phyloP scores from a whole-genome alignment of 2,113 vertebrate genomes.

The Sorex araneus region DNA sequence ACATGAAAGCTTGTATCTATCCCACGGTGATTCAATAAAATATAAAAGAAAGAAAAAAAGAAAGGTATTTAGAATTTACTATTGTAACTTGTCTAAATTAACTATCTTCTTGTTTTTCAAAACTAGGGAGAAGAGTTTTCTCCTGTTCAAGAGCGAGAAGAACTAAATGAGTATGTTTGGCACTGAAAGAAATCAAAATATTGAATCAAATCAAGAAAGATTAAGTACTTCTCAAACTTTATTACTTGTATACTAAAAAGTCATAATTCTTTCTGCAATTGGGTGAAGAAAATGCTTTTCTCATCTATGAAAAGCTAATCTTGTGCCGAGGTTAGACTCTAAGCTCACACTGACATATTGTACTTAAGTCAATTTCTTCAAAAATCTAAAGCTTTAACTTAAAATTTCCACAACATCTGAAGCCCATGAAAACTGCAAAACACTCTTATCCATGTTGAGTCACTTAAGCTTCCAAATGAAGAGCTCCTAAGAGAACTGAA shows the following conservation, averaged over 20 bases:
- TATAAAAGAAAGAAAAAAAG: too few relatives aligned
- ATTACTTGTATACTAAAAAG: conserved; percentile 59
- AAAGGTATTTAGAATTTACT: conserved; percentile 54
- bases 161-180: conserved; percentile 68
- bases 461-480: conserved; percentile 11
- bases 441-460: background rate
- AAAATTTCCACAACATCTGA: conserved; percentile 10
- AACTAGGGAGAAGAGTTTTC: conserved; percentile 57
- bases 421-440: background rate
- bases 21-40: too few relatives aligned
- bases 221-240: conserved; percentile 35
- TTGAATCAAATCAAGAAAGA: conserved; percentile 69
- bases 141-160: conserved; percentile 49
- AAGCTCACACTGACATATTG: background rate
- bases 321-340: conserved; percentile 26
- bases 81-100: background rate
- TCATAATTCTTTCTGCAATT: conserved; percentile 46
- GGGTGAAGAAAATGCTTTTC: background rate
- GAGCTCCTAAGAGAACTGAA: background rate
- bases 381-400: conserved; percentile 52
- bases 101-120: conserved; percentile 68
- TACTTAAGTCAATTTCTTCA: conserved; percentile 55
- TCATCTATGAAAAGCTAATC: conserved; percentile 31
- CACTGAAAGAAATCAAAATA: conserved; percentile 50
- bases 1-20: too few relatives aligned